A percentile compares a stretch with the other conserved stretches of the same genome.
phyloP scores from a whole-genome alignment of 2,113 vertebrate genomes.

The Pluvianellus socialis region DNA sequence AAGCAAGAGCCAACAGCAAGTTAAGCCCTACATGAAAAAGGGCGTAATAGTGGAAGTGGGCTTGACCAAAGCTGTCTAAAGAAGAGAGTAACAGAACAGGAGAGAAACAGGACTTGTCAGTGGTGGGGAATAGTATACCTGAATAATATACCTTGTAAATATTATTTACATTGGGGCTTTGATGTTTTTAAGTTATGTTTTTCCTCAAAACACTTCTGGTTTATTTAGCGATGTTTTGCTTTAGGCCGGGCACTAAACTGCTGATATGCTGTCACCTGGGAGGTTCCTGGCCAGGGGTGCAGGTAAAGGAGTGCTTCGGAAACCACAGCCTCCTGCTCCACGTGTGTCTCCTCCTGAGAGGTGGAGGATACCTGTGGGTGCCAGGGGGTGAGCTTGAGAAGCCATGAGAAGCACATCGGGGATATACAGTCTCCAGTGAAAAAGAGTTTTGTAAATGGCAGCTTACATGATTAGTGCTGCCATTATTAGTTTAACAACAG shows the following conservation, averaged over 20 bases:
- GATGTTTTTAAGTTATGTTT: not conserved
- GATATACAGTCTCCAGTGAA: not conserved
- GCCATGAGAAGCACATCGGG: not conserved
- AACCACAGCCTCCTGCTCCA: not conserved
- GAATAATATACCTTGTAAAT: not conserved
- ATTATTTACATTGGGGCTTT: not conserved
- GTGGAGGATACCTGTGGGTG: not conserved
- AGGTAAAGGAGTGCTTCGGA: not conserved
- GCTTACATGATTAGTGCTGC: not conserved
- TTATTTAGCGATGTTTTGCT: not conserved
- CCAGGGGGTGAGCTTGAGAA: not conserved
- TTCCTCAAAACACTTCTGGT: not conserved
- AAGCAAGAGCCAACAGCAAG: not conserved
- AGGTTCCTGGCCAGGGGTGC: not conserved
- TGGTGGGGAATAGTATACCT: not conserved
- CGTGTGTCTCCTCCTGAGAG: not conserved
- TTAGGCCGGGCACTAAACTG: not conserved
- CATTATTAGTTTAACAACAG: not conserved
- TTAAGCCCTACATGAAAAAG: not conserved
- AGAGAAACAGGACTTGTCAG: not conserved
- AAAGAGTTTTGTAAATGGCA: not conserved
- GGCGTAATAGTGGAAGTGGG: not conserved
- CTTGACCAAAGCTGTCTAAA: not conserved
- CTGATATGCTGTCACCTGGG: not conserved
- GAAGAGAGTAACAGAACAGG: not conserved